A percentile compares a stretch with the other conserved stretches of the same genome.
Evolutionary conservation across 2,888 invertebrate species (phyloP).

Genomic region (Archips xylosteana): DNA sequence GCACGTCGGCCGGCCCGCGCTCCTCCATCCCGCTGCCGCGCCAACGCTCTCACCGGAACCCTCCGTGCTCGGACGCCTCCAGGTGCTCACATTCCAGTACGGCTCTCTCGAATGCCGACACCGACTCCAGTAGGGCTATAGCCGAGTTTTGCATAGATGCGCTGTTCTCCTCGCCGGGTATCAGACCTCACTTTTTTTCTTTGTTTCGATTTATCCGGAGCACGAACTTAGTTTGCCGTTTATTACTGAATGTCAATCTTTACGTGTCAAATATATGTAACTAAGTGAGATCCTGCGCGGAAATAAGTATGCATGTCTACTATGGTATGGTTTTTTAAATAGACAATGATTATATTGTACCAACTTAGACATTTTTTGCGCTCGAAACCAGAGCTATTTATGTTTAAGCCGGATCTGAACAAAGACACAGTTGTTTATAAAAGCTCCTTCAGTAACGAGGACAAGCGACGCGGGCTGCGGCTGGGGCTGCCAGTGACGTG

Average conservation of each 20-base stretch:
- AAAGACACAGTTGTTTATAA: background rate
- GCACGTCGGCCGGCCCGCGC: slow-evolving; percentile 82
- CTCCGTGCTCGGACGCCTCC: slow-evolving; percentile 77
- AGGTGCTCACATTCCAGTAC: slow-evolving; percentile 82
- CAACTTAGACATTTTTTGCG: background rate
- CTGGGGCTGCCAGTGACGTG: background rate
- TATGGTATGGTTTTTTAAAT: slow-evolving; percentile 69
- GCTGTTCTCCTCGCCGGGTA: slow-evolving; percentile 59
- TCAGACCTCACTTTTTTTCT: slow-evolving; percentile 32
- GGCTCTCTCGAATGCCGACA: slow-evolving; percentile 76
- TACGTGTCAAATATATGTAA: background rate
- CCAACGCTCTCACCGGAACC: slow-evolving; percentile 85
- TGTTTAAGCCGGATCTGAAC: background rate
- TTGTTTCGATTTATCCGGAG: background rate
- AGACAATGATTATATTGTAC: background rate
- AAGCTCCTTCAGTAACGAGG: background rate
- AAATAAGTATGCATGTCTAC: slow-evolving; percentile 53
- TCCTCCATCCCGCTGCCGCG: slow-evolving; percentile 86
- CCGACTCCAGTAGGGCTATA: slow-evolving; percentile 79
- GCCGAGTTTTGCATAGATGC: slow-evolving; percentile 84
- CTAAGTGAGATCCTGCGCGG: slow-evolving; percentile 2
- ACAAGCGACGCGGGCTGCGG: background rate
- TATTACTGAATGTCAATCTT: background rate
- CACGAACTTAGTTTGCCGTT: background rate
- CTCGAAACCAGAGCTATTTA: background rate